Base-by-base conservation (phyloP, 2,113 vertebrate genomes). In the Spheniscus mendiculus region DNA sequence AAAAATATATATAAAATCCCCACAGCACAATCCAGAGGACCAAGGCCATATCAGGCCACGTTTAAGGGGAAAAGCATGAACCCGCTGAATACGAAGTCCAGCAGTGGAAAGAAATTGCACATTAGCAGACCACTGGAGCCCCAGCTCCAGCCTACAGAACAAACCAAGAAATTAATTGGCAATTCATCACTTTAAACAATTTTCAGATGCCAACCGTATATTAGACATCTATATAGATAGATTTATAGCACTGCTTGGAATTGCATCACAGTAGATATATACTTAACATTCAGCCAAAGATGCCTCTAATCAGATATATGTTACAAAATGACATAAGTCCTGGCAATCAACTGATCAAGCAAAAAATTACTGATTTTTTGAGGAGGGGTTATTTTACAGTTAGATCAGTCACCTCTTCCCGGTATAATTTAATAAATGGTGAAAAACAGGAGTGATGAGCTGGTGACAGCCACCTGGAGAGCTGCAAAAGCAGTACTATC, bases 241-340 rank as follows among this genome's bases (percentile, higher is more conserved):
- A 90, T 95, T 86, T 21, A 63, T 7, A 87, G 55, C 79, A 22
- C 40, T 81, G 53, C 45, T 69, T 15, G 11, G 76, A 47, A 80
- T 10, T 49, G 12, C 59, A 65, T 27, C 63, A 8, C 38, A 34
- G 76, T n/a, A 87, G 55, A 50, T 1, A 11, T 13, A 90, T 22
- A 69, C 23, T 91, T 84, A 93, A 49, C 56, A 90, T 93, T 63
- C 94, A 93, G 61, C 36, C 47, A 92, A 23, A 72, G 63, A 40
- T 79, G 42, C 7, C 71, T 89, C 63, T 89, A 87, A 89, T 95
- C 87, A 95, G 80, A 83, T 5, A 73, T 16, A 78, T 2, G 11
- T 44, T 49, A 23, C 69, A 87, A 81, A 90, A 61, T 20, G 13
- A 78, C 40, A 21, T 15, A 40, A 88, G n/a, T 30, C 36, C 69